These are phyloP conservation scores for Luehdorfia chinensis DNA, from an alignment of 1,140 invertebrate genomes.

Conservation along the genomic window DNA sequence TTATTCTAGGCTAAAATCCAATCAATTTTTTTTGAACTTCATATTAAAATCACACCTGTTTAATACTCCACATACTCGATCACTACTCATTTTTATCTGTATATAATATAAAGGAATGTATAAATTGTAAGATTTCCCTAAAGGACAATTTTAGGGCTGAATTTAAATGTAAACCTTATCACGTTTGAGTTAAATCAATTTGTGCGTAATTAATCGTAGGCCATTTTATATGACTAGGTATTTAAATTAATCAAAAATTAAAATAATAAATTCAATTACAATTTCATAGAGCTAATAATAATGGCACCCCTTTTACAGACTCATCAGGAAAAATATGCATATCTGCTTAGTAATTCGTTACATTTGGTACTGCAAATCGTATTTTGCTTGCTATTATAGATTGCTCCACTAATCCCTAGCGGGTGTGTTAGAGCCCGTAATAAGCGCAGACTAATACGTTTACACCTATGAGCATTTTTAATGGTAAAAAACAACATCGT, in stretches of 20 bases:
- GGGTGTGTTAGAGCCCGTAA: too few relatives aligned
- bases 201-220: conserved; percentile 16
- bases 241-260: not conserved
- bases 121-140: conserved; percentile 55
- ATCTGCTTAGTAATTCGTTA: too few relatives aligned
- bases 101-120: conserved; percentile 64
- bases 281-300: not conserved
- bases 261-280: not conserved
- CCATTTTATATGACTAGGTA: conserved; percentile 13
- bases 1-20: conserved; percentile 47
- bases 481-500: too few relatives aligned
- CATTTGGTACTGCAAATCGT: too few relatives aligned
- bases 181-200: conserved; percentile 14
- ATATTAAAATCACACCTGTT: conserved; percentile 57
- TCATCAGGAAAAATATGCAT: too few relatives aligned
- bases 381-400: too few relatives aligned
- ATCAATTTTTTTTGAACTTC: conserved; percentile 53
- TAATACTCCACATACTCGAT: conserved; percentile 24
- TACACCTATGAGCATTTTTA: too few relatives aligned
- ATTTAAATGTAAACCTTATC: conserved; percentile 2
- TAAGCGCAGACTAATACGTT: too few relatives aligned
- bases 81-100: conserved; percentile 30
- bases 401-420: too few relatives aligned
- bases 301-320: not conserved
- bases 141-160: conserved; percentile 26